Base-by-base conservation (phyloP, 2,797 vertebrate species). In the Nannoperca obscura region DNA sequence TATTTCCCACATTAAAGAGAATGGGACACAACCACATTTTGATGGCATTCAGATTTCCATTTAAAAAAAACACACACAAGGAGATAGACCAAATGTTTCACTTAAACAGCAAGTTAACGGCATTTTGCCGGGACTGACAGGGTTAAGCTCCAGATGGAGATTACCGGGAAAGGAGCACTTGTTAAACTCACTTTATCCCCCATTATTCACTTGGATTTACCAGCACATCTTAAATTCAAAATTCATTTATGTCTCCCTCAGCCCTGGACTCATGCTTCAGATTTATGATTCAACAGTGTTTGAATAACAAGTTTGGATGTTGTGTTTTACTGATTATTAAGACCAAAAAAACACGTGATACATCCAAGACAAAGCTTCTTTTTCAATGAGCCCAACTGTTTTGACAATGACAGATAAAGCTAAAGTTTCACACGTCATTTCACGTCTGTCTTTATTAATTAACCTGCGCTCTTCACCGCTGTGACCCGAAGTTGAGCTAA, bases 321-420 rank as follows among this genome's bases (percentile, higher is more conserved):
- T 27, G 7, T 49, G 17, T 53, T 61, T 54, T 8, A 34, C 34
- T 40, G 34, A 49, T 47, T 38, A 17, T 38, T 3, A 49, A 30
- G n/a, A 32, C 17, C 2, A 14, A 42, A 22, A 61, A 27, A 38
- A 38, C 10, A 32, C 55, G 3, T 19, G 1, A 53, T 22, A 10
- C 50, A 9, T 58, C 57, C 15, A 6, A 49, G 54, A 70, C 57
- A 13, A 13, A 36, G 47, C 46, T 55, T 40, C 11, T 20, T 53
- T 74, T 67, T 59, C 66, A 46, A n/a, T 47, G 49, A 72, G 38
- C 22, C 62, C 9, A 24, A 7, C 5, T 81, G 54, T 58, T 75
- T 65, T 58, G 57, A 83, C 68, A 70, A 3, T 58, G 32, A 74
- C 30, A 22, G 5, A 32, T 22, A 34, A 46, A 61, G 49, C 49